Evolutionary conservation across 2,888 invertebrate genomes (phyloP).

Genomic region (Drosophila formosana): DNA sequence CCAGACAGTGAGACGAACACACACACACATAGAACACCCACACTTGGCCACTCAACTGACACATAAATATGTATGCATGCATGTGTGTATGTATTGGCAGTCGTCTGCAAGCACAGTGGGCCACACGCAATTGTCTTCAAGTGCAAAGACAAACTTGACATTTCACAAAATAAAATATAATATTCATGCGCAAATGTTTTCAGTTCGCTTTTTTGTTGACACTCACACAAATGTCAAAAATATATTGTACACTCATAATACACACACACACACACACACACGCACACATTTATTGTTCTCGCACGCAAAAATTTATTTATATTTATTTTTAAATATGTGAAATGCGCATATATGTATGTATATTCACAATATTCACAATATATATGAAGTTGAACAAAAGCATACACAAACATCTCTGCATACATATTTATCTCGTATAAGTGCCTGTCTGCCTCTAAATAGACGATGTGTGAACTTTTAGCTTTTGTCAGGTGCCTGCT

Average conservation of each 20-base stretch:
- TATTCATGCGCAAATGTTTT: conserved; percentile 44
- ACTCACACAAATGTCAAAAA: conserved; percentile 24
- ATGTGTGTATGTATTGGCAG: conserved; percentile 5
- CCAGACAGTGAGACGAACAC: conserved; percentile 69
- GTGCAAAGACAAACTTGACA: conserved; percentile 69
- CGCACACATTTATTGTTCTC: conserved; percentile 73
- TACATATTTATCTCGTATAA: conserved; percentile 51
- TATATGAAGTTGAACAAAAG: conserved; percentile 55
- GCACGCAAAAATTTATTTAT: conserved; percentile 67
- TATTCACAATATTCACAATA: conserved; percentile 18
- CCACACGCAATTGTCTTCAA: conserved; percentile 59
- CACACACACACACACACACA: conserved; percentile 4
- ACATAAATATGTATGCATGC: not conserved
- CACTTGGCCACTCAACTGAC: not conserved
- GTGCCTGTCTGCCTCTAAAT: conserved; percentile 65
- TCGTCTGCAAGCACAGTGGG: conserved; percentile 68
- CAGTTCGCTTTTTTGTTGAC: conserved; percentile 51
- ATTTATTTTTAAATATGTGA: conserved; percentile 74
- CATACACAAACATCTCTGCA: conserved; percentile 29
- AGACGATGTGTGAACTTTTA: conserved; percentile 73
- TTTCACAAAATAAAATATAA: conserved; percentile 37
- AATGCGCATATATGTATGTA: conserved; percentile 50
- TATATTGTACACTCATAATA: conserved; percentile 1
- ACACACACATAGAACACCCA: conserved; percentile 20
- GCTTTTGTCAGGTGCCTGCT: conserved; percentile 77